Percentiles rank a stretch among this genome's conserved stretches.
These are phyloP conservation scores for Cynodonichthys magdalenae DNA, from an alignment of 2,797 vertebrate species.

Conservation along the genomic window DNA sequence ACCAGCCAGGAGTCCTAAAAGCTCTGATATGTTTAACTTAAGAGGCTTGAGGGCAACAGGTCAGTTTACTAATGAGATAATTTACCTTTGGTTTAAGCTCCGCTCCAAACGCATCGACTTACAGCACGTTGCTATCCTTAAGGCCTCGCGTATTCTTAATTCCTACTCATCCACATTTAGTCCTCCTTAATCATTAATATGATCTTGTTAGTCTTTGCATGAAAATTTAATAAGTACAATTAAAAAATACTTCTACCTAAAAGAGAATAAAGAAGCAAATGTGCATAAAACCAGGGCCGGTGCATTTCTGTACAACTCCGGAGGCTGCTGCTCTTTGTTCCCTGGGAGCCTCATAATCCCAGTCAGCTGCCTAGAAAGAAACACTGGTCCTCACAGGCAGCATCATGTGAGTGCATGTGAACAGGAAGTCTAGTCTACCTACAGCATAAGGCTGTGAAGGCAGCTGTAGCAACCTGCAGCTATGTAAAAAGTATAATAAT, in stretches of 20 bases:
- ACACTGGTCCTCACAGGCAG: constrained; percentile 64
- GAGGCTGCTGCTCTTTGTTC: constrained; percentile 45
- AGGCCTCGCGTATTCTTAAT: constrained; percentile 61
- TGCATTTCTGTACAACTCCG: constrained; percentile 25
- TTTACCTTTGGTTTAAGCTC: constrained; percentile 48
- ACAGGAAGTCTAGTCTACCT: constrained; percentile 55
- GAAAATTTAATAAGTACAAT: constrained; percentile 9
- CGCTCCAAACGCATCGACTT: constrained; percentile 36
- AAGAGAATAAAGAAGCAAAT: constrained; percentile 14
- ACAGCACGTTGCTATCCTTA: constrained; percentile 20
- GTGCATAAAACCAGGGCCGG: constrained; percentile 10
- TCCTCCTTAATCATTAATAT: constrained; percentile 59
- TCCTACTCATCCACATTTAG: constrained; percentile 41
- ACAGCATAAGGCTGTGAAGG: constrained; percentile 43
- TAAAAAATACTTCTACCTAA: constrained; percentile 20
- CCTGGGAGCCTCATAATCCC: constrained; percentile 78
- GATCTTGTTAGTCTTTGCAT: constrained; percentile 42
- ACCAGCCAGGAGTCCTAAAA: constrained; percentile 43
- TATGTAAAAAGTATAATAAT: too few relatives aligned
- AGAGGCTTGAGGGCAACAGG: constrained; percentile 43
- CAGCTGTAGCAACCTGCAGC: constrained; percentile 37
- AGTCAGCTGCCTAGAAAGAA: constrained; percentile 81
- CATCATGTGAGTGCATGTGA: constrained; percentile 84
- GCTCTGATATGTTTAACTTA: constrained; percentile 54
- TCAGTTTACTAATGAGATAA: constrained; percentile 53